Percentiles rank a stretch among this genome's conserved stretches.
These are phyloP conservation scores for Montipora capricornis DNA, from an alignment of 64 coral and sea anemone species.

Conservation along the genomic window DNA sequence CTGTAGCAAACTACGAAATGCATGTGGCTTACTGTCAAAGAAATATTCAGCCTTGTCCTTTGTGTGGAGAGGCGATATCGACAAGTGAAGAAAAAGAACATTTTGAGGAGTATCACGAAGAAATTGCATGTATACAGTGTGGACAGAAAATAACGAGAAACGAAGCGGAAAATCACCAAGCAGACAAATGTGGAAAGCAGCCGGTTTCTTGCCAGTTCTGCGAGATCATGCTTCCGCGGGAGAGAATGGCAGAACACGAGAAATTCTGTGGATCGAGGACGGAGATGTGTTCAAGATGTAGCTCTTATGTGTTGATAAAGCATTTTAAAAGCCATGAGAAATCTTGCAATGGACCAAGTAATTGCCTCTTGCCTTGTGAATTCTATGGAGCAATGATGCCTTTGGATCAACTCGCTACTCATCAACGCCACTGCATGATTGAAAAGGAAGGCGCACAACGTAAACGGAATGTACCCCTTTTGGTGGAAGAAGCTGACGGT, in stretches of 20 bases:
- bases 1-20: slow-evolving; percentile 56
- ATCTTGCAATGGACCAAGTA: slow-evolving; percentile 32
- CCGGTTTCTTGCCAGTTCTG: slow-evolving; percentile 21
- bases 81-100: slow-evolving; percentile 27
- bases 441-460: slow-evolving; percentile 2
- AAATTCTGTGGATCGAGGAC: slow-evolving; percentile 61
- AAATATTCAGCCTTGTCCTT: slow-evolving; percentile 41
- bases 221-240: not conserved
- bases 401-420: not conserved
- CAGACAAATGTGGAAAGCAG: not conserved
- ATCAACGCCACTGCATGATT: not conserved
- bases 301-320: slow-evolving; percentile 46
- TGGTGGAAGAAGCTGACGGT: slow-evolving; percentile 8
- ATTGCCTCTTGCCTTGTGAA: slow-evolving; percentile 39
- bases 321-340: slow-evolving; percentile 30
- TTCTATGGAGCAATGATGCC: slow-evolving; percentile 23
- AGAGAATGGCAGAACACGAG: slow-evolving; percentile 44
- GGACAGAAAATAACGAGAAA: slow-evolving; percentile 44
- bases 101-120: slow-evolving; percentile 37
- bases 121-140: slow-evolving; percentile 35
- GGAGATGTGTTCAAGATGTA: slow-evolving; percentile 42
- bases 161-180: slow-evolving; percentile 31
- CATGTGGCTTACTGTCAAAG: slow-evolving; percentile 50
- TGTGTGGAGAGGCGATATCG: slow-evolving; percentile 31
- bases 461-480: not conserved